phyloP scores from a whole-genome alignment of 2,113 vertebrate genomes.

The Agapornis roseicollis region DNA sequence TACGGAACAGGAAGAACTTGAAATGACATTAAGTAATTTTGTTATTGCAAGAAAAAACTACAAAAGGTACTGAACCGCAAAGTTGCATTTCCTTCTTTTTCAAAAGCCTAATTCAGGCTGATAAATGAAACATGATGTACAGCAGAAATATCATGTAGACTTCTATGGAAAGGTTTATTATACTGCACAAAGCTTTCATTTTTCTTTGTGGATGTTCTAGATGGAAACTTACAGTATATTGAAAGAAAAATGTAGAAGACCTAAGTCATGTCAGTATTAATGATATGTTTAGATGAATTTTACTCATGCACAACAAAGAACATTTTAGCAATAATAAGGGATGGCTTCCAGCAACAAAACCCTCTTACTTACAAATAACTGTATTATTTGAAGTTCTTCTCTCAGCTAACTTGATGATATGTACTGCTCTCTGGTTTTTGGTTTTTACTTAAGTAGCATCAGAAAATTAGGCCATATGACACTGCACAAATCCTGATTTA shows the following conservation, averaged over 20 bases:
- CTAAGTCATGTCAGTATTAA: neutral
- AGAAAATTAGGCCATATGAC: neutral
- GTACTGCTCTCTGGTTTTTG: neutral
- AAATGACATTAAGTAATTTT: conserved; percentile 74
- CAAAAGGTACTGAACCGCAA: conserved; percentile 50
- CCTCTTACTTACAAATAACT: neutral
- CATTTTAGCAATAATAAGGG: neutral
- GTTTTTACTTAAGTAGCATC: neutral
- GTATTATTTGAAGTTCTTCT: neutral
- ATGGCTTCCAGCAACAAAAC: neutral
- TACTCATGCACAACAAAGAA: neutral
- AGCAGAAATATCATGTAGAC: conserved; percentile 38
- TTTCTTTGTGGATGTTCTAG: conserved; percentile 2
- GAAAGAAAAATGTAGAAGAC: neutral
- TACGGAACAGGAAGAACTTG: conserved; percentile 68
- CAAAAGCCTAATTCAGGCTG: conserved; percentile 43
- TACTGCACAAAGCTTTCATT: conserved; percentile 40
- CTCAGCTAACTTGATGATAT: neutral
- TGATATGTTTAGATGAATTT: neutral
- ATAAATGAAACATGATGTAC: conserved; percentile 60
- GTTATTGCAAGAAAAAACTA: conserved; percentile 51
- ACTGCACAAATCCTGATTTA: neutral
- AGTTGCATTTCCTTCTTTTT: conserved; percentile 38
- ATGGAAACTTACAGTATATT: neutral
- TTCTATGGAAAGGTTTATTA: conserved; percentile 45